A percentile compares a stretch with the other conserved stretches of the same genome.
phyloP scores from a whole-genome alignment of 92 coral and sea anemone species.

The Hydrozoanthus gracilis region DNA sequence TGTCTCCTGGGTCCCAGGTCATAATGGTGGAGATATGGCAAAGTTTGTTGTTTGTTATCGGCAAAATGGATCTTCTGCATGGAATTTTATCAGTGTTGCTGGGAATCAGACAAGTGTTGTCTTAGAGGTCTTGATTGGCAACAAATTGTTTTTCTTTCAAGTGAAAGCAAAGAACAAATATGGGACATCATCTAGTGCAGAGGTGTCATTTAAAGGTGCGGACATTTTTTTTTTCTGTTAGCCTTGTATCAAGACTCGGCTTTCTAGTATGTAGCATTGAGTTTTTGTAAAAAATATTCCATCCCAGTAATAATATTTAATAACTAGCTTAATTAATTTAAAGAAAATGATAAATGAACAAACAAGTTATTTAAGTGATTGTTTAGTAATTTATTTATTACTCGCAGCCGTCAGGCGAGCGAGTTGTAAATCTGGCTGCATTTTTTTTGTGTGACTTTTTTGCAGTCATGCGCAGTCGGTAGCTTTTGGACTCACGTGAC shows the following conservation, averaged over 20 bases:
- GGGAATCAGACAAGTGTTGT: slow-evolving; percentile 53
- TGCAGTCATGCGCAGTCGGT: too few relatives aligned
- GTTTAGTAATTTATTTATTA: too few relatives aligned
- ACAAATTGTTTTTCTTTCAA: slow-evolving; percentile 53
- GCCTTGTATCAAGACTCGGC: not conserved
- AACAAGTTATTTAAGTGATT: too few relatives aligned
- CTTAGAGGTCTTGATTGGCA: slow-evolving; percentile 50
- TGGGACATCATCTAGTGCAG: slow-evolving; percentile 57
- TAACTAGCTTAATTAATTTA: too few relatives aligned
- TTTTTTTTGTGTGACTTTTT: too few relatives aligned
- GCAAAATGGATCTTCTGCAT: slow-evolving; percentile 33
- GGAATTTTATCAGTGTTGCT: slow-evolving; percentile 51
- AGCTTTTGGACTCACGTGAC: too few relatives aligned
- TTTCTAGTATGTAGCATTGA: not conserved
- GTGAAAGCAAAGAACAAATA: slow-evolving; percentile 79
- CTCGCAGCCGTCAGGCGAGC: too few relatives aligned
- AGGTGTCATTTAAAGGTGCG: slow-evolving; percentile 51
- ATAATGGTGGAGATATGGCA: slow-evolving; percentile 65
- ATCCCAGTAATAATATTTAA: too few relatives aligned
- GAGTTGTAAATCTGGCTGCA: too few relatives aligned
- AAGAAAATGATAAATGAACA: too few relatives aligned
- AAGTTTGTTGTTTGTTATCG: slow-evolving; percentile 64
- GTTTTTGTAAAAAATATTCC: not conserved
- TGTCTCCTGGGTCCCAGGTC: slow-evolving; percentile 83
- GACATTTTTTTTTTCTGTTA: not conserved